Evolutionary conservation across 2,113 vertebrate genomes (phyloP).

Genomic region (Oncorhynchus nerka): DNA sequence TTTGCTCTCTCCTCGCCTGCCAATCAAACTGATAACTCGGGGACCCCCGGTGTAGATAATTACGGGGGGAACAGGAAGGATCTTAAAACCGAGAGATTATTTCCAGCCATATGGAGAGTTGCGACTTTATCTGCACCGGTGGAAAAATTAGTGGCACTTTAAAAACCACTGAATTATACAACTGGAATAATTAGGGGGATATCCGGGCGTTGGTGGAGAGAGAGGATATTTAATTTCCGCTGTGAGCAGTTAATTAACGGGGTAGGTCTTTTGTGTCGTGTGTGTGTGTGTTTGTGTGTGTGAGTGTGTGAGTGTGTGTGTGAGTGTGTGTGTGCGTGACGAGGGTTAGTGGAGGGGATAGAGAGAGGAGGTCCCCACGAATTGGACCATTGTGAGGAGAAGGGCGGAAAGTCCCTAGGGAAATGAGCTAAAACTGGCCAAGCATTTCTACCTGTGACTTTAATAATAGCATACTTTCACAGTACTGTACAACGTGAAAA

Average conservation of each 20-base stretch:
- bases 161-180: conserved; percentile 13
- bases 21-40: background rate
- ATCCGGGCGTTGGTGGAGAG: conserved; percentile 6
- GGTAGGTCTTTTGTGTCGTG: background rate
- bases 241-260: conserved; percentile 10
- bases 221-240: conserved; percentile 20
- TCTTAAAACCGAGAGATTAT: background rate
- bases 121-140: background rate
- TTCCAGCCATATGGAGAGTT: conserved; percentile 1
- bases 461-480: background rate
- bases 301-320: background rate
- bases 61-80: background rate
- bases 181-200: conserved; percentile 21
- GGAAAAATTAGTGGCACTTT: conserved; percentile 21
- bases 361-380: background rate
- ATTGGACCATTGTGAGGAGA: background rate
- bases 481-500: too few species aligned
- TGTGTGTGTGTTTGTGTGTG: background rate
- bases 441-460: background rate
- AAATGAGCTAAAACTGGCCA: background rate
- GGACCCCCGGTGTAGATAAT: conserved; percentile 10
- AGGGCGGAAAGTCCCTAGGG: background rate
- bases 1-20: background rate
- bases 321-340: too few species aligned
- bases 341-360: background rate